These are phyloP conservation scores for Eupithecia subumbrata DNA, from an alignment of 2,888 invertebrate species.

Conservation along the genomic window DNA sequence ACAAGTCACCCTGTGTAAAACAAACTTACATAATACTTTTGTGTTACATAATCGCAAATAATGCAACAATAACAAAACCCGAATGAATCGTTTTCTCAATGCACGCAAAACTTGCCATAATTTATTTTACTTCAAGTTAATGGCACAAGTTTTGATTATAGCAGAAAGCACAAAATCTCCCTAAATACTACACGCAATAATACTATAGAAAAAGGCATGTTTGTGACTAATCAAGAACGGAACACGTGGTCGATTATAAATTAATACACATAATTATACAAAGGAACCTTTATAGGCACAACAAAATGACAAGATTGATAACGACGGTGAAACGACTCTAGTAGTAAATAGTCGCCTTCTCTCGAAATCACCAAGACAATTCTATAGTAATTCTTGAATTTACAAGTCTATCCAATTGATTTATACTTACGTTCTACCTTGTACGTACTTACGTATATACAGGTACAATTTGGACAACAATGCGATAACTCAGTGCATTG, in stretches of 20 bases:
- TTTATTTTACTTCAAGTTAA: neutral
- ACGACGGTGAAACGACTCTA: conserved; percentile 5
- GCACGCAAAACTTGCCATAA: conserved; percentile 10
- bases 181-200: conserved; percentile 40
- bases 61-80: neutral
- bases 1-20: neutral
- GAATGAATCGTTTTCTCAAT: neutral
- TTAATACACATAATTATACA: conserved; percentile 46
- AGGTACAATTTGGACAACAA: conserved; percentile 27
- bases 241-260: conserved; percentile 40
- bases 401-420: conserved; percentile 13
- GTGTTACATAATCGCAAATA: neutral
- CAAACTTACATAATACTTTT: neutral
- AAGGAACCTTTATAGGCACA: conserved; percentile 47
- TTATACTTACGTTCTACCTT: conserved; percentile 6
- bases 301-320: conserved; percentile 37
- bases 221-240: conserved; percentile 45
- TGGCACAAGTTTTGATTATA: conserved; percentile 15
- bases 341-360: neutral
- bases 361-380: neutral
- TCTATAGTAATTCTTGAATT: neutral
- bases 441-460: conserved; percentile 22
- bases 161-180: conserved; percentile 13
- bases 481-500: neutral
- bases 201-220: conserved; percentile 43